Evolutionary conservation across 1,140 invertebrate species (phyloP), one percentile per base, ranked within the genome.

Genomic region (Yoshiicerus persimilis): DNA sequence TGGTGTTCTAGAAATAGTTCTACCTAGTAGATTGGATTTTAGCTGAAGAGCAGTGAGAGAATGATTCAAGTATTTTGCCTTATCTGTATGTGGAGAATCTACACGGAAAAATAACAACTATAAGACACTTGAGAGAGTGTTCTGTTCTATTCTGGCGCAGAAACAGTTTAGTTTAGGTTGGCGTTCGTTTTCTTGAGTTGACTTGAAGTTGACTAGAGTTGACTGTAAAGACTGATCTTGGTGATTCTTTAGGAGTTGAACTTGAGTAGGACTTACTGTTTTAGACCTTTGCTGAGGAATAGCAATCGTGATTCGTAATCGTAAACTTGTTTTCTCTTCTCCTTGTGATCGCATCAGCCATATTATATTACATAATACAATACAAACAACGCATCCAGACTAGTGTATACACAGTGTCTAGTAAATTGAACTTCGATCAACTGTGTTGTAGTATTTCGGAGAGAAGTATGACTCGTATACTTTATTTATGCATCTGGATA

Each of bases 1-100:
- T 80, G 34, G 85, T 66, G 62, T 86, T 86, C 30, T 70, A 62
- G 47, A 62, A 66, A 30, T 32, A 86, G 30, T 4, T n/a, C 16
- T 56, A n/a, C 8, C 47, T 56, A n/a, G 47, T 86, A 64, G 62
- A 86, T 86, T 86, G 41, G 85, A 86, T 86, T 86, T 86, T 64
- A 70, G 32, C 30, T 80, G 75, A 80, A 80, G 75, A 36, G 75
- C n/a, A 38, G 75, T 70, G 30, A 80, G 75, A 36, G 75, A 80
- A 80, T 80, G 32, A 80, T 25, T 70, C 66, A 70, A 70, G 66
- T 70, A 70, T 27, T 10, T 70, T 70, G 9, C 66, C 25, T 70
- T 70, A 27, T 27, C 30, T 30, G 66, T 70, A 30, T 70, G 66
- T 70, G n/a, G 47, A 56, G 47, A 56, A 56, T 30, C 11, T 70